These are phyloP conservation scores for Marmota flaviventris DNA, from an alignment of 2,113 vertebrate species.

Conservation along the genomic window DNA sequence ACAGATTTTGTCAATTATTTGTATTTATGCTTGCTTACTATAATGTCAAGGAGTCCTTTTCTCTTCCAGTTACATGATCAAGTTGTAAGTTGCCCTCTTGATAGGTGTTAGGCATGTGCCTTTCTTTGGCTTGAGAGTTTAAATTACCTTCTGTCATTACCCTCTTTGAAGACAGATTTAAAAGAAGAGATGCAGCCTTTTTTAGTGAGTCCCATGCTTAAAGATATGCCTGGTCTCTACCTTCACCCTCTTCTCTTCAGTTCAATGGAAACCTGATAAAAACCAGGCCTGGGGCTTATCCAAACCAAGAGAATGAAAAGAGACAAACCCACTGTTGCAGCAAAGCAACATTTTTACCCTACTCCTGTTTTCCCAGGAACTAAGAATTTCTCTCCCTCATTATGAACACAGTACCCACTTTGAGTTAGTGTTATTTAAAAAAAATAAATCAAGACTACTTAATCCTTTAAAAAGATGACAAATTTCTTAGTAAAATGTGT, in stretches of 20 bases:
- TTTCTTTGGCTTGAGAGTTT: slow-evolving; percentile 49
- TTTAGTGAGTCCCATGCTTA: background rate
- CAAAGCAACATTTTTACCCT: background rate
- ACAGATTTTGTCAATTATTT: background rate
- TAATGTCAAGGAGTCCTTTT: slow-evolving; percentile 52
- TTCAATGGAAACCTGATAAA: slow-evolving; percentile 64
- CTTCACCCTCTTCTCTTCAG: background rate
- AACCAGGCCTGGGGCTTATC: slow-evolving; percentile 43
- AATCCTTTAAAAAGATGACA: slow-evolving; percentile 33
- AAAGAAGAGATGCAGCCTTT: slow-evolving; percentile 51
- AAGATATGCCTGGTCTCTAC: slow-evolving; percentile 35
- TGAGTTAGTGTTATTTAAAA: slow-evolving; percentile 34
- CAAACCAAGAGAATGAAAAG: slow-evolving; percentile 55
- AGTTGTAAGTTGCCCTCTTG: background rate
- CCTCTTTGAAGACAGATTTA: slow-evolving; percentile 73
- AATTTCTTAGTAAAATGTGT: background rate
- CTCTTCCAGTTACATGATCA: background rate
- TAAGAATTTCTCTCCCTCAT: slow-evolving; percentile 6
- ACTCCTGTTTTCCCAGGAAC: background rate
- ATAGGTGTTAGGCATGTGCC: slow-evolving; percentile 37
- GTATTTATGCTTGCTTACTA: background rate
- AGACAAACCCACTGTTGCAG: background rate
- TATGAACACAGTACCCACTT: background rate
- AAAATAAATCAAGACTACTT: background rate
- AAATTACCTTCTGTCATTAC: slow-evolving; percentile 21